Conservation (phyloP, 2,113 vertebrate species). For the Nycticebus coucang region DNA sequence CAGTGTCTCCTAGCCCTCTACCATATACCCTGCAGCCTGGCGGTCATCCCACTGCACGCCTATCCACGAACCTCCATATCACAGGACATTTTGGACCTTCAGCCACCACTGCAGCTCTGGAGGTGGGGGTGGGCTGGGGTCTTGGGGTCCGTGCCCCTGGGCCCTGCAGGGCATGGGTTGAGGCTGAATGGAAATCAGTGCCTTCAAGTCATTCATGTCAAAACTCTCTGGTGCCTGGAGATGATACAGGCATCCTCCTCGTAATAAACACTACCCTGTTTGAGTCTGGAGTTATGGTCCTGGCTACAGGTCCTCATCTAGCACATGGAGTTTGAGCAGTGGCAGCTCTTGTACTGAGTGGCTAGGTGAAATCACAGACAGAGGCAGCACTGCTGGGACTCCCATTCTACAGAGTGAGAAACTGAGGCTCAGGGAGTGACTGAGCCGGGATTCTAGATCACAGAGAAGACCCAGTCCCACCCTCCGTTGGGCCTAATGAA, state of each 20-base stretch:
- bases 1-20: conserved; percentile 67
- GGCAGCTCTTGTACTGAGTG: not conserved
- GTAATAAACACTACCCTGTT: conserved; percentile 50
- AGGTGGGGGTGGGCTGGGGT: not conserved
- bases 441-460: not conserved
- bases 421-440: not conserved
- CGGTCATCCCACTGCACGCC: not conserved
- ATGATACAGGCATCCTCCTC: not conserved
- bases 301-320: not conserved
- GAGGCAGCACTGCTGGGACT: not conserved
- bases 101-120: not conserved
- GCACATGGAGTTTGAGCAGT: not conserved
- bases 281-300: not conserved
- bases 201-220: conserved; percentile 55
- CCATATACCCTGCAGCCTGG: not conserved
- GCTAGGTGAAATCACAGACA: not conserved
- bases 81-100: not conserved
- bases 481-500: fast-evolving
- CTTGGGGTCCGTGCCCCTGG: not conserved
- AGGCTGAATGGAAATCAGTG: not conserved
- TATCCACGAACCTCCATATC: not conserved
- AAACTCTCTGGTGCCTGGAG: not conserved
- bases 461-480: fast-evolving
- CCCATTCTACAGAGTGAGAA: not conserved
- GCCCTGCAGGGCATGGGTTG: not conserved